Conservation (phyloP, 2,888 invertebrate genomes). For the Mythimna loreyi region DNA sequence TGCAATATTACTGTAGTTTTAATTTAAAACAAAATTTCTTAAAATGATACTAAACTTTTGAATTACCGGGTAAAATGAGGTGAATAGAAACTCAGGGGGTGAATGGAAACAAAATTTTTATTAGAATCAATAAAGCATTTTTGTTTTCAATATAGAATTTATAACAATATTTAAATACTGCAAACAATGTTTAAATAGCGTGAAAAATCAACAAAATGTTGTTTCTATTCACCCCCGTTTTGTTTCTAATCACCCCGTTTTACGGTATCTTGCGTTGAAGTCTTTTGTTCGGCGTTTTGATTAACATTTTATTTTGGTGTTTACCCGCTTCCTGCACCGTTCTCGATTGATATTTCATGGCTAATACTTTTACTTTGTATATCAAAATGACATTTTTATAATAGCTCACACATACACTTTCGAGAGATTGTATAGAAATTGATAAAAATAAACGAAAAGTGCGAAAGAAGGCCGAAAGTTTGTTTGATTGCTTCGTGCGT, state of each 20-base stretch:
- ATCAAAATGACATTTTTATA: slow-evolving; percentile 6
- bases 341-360: slow-evolving; percentile 24
- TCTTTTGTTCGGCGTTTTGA: slow-evolving; percentile 66
- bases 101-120: no score
- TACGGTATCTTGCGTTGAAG: slow-evolving; percentile 69
- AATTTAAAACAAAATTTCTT: slow-evolving; percentile 32
- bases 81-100: no score
- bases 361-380: slow-evolving; percentile 23
- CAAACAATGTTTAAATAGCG: no score
- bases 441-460: slow-evolving; percentile 13
- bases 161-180: no score
- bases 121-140: no score
- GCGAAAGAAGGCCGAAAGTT: slow-evolving; percentile 13
- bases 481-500: slow-evolving; percentile 13
- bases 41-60: slow-evolving; percentile 27
- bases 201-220: no score
- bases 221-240: no score
- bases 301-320: slow-evolving; percentile 30
- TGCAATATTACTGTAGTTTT: slow-evolving; percentile 12
- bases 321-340: slow-evolving; percentile 12
- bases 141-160: no score
- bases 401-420: neutral
- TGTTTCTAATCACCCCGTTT: no score
- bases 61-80: no score
- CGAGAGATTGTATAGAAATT: slow-evolving; percentile 12